A percentile compares a stretch with the other conserved stretches of the same genome.
Evolutionary conservation across 2,888 invertebrate species (phyloP).

Genomic region (Scaptomyza parva): DNA sequence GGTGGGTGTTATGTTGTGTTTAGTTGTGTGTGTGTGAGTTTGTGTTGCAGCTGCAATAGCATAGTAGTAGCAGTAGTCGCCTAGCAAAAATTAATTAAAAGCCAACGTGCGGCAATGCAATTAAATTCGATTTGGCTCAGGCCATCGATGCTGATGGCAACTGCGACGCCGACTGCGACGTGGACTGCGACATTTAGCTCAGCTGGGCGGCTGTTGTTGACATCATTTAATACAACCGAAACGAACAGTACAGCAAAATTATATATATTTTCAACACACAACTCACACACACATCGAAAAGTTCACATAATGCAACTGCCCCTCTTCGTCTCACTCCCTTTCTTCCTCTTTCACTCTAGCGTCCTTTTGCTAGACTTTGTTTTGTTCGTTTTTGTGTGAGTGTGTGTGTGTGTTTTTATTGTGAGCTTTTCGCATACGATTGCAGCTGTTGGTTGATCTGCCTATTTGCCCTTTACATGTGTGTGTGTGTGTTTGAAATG

Average conservation of each 20-base stretch:
- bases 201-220: conserved; percentile 80
- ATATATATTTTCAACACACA: conserved; percentile 66
- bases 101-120: conserved; percentile 79
- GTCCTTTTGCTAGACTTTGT: conserved; percentile 48
- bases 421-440: conserved; percentile 59
- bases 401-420: conserved; percentile 62
- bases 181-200: conserved; percentile 52
- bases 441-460: conserved; percentile 77
- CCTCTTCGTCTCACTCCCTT: background rate
- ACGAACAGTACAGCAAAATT: conserved; percentile 71
- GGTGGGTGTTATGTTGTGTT: conserved; percentile 18
- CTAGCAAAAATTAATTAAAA: conserved; percentile 77
- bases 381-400: conserved; percentile 65
- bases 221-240: conserved; percentile 82
- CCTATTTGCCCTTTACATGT: conserved; percentile 59
- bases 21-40: conserved; percentile 3
- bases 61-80: conserved; percentile 56
- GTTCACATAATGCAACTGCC: conserved; percentile 71
- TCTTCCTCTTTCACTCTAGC: background rate
- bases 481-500: conserved; percentile 48
- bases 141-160: conserved; percentile 27
- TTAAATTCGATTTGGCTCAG: conserved; percentile 77
- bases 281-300: conserved; percentile 39
- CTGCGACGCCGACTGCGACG: conserved; percentile 25
- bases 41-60: conserved; percentile 26